A percentile compares a stretch with the other conserved stretches of the same genome.
Evolutionary conservation across 1,140 invertebrate species (phyloP).

Genomic region (Mya arenaria): DNA sequence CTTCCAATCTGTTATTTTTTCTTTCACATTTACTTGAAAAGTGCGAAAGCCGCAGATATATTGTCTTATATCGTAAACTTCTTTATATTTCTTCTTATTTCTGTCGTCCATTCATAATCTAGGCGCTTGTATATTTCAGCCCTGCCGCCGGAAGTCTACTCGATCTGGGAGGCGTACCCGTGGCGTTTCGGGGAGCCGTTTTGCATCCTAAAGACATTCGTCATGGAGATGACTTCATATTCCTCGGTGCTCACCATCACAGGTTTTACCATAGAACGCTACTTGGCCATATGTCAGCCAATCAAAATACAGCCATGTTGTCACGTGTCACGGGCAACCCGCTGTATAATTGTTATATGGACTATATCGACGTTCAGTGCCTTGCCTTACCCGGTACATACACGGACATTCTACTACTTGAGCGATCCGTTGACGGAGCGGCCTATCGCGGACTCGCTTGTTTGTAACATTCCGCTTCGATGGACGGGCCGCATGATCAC

Average conservation of each 20-base stretch:
- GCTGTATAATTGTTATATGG: conserved; percentile 92
- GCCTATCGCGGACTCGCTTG: conserved; percentile 72
- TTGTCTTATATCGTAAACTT: too few species aligned
- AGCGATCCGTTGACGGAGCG: conserved; percentile 54
- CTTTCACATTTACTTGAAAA: too few species aligned
- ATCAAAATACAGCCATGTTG: conserved; percentile 92
- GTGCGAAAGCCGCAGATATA: too few species aligned
- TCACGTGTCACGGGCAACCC: conserved; percentile 85
- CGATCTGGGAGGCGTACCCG: conserved; percentile 93
- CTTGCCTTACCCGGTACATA: conserved; percentile 84
- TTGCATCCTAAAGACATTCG: conserved; percentile 91
- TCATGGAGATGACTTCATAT: conserved; percentile 95
- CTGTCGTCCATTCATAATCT: background rate
- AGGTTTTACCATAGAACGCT: conserved; percentile 96
- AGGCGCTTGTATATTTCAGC: conserved; percentile 53
- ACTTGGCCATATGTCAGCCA: conserved; percentile 96
- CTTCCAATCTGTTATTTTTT: too few species aligned
- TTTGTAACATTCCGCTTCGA: conserved; percentile 75
- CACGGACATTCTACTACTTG: conserved; percentile 71
- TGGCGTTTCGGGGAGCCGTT: conserved; percentile 93
- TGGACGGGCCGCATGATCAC: conserved; percentile 69
- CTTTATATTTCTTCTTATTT: too few species aligned
- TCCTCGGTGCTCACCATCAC: conserved; percentile 96
- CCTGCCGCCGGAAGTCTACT: conserved; percentile 88
- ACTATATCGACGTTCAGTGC: conserved; percentile 89